phyloP scores from a whole-genome alignment of 2,113 vertebrate species.

The Oreocharis arfaki region DNA sequence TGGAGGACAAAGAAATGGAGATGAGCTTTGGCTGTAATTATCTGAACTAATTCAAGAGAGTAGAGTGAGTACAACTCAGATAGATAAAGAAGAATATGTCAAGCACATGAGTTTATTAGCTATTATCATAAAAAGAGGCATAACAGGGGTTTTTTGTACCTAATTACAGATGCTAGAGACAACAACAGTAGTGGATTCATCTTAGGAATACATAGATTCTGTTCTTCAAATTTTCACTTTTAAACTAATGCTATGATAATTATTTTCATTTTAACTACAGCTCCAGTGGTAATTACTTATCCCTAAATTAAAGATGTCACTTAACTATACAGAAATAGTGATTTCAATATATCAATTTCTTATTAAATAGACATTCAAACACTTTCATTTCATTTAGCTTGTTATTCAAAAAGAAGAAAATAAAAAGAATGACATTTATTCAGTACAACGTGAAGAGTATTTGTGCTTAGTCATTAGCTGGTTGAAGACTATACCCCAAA shows the following conservation, averaged over 20 bases:
- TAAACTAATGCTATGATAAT: neutral
- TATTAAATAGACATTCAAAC: neutral
- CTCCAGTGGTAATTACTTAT: neutral
- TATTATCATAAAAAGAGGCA: neutral
- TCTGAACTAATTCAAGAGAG: neutral
- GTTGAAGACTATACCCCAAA: neutral
- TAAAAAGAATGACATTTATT: neutral
- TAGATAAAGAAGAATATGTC: neutral
- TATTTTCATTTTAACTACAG: neutral
- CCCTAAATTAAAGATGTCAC: neutral
- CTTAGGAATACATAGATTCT: neutral
- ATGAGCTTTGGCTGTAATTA: neutral
- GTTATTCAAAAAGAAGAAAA: neutral
- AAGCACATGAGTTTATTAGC: neutral
- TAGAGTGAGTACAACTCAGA: accelerated
- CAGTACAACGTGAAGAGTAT: neutral
- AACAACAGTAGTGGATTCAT: neutral
- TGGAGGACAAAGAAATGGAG: neutral
- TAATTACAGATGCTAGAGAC: neutral
- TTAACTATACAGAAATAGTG: neutral
- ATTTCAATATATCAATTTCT: neutral
- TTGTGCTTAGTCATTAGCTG: neutral
- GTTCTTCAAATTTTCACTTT: neutral
- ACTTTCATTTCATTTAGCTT: neutral
- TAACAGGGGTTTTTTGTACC: neutral